A percentile compares a stretch with the other conserved stretches of the same genome.
Evolutionary conservation across 2,888 invertebrate species (phyloP).

Genomic region (Microplitis deprimator): DNA sequence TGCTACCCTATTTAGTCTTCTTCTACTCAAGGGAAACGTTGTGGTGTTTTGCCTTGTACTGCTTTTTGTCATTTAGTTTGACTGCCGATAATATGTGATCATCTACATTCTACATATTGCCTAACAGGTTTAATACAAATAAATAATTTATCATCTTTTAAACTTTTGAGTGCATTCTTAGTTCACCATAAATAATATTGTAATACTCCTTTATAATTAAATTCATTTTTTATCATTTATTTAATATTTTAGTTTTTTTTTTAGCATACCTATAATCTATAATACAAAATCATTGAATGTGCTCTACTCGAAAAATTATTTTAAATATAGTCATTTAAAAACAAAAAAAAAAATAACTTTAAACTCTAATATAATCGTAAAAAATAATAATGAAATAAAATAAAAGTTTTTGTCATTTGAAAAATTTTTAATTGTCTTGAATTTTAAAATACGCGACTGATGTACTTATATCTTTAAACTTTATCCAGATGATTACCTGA

Average conservation of each 20-base stretch:
- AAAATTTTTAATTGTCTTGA: too few species aligned
- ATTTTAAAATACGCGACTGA: too few species aligned
- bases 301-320: too few species aligned
- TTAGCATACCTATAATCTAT: too few species aligned
- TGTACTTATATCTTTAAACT: too few species aligned
- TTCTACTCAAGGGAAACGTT: constrained; percentile 14
- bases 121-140: background rate
- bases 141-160: background rate
- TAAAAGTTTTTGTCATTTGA: too few species aligned
- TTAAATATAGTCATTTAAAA: too few species aligned
- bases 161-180: constrained; percentile 6
- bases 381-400: too few species aligned
- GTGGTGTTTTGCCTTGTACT: constrained; percentile 24
- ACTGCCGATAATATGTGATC: background rate
- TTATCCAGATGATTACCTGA: too few species aligned
- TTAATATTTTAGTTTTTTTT: background rate
- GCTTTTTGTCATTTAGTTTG: constrained; percentile 23
- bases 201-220: background rate
- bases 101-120: background rate
- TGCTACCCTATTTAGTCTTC: constrained; percentile 24
- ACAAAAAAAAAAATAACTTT: too few species aligned
- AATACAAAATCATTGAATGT: too few species aligned
- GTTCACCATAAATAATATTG: background rate
- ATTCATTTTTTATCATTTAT: background rate
- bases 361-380: too few species aligned